A percentile compares a stretch with the other conserved stretches of the same genome.
phyloP scores from a whole-genome alignment of 2,797 vertebrate genomes.

The Anabacerthia variegaticeps region DNA sequence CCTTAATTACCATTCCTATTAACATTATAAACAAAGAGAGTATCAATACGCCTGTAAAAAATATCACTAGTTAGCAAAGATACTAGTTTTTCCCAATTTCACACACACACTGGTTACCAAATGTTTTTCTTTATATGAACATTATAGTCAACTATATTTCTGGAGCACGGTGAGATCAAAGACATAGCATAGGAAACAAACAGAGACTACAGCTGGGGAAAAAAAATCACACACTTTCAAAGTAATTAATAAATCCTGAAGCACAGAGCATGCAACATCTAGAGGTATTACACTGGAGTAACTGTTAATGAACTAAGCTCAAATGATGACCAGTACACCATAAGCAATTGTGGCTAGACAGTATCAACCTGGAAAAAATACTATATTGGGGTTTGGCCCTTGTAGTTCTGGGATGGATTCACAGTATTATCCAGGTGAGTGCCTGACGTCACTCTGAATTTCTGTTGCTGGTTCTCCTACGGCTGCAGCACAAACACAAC shows the following conservation, averaged over 20 bases:
- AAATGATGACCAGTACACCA: background rate
- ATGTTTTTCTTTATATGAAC: background rate
- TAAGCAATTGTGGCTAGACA: background rate
- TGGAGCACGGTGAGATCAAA: background rate
- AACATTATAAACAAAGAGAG: background rate
- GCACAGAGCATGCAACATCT: background rate
- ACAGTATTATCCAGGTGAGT: background rate
- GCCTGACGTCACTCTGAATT: background rate
- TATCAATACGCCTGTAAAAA: background rate
- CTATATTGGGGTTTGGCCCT: background rate
- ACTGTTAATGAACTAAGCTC: background rate
- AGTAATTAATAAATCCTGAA: background rate
- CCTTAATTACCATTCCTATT: background rate
- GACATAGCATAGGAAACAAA: background rate
- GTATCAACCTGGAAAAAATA: background rate
- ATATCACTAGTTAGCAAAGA: background rate
- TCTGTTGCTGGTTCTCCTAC: background rate
- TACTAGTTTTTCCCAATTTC: background rate
- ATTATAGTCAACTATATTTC: background rate
- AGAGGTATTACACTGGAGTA: background rate
- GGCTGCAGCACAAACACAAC: background rate
- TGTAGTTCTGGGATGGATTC: background rate
- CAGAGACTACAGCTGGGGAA: rapidly evolving
- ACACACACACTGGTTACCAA: background rate
- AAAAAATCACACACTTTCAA: background rate